Conservation (phyloP, 2,797 vertebrate species). For the Sebastes cheni region DNA sequence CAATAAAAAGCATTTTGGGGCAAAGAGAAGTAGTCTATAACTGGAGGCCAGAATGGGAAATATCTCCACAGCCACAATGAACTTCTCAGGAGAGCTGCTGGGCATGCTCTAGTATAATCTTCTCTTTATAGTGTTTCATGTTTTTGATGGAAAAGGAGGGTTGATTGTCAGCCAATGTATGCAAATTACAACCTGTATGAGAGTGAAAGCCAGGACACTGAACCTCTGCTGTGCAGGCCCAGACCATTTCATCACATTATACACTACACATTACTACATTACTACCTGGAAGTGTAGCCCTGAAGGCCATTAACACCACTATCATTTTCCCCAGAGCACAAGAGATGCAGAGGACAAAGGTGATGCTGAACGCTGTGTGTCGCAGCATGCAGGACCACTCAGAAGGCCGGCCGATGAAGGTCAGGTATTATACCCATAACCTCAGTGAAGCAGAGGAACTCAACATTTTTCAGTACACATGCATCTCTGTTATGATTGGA, state of each 20-base stretch:
- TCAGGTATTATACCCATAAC: conserved; percentile 65
- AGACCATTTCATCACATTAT: conserved; percentile 74
- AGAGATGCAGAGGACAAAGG: no score
- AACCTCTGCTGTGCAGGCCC: conserved; percentile 75
- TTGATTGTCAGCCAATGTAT: conserved; percentile 34
- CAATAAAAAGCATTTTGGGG: no score
- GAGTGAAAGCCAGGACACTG: conserved; percentile 5
- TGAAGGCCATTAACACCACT: conserved; percentile 54
- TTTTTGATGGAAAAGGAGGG: conserved; percentile 75
- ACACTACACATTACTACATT: conserved; percentile 27
- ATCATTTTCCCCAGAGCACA: conserved; percentile 73
- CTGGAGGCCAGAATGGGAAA: no score
- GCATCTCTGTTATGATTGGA: conserved; percentile 76
- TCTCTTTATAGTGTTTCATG: conserved; percentile 65
- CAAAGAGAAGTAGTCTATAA: no score
- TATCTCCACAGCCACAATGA: no score
- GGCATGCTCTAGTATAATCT: conserved; percentile 74
- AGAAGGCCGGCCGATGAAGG: no score
- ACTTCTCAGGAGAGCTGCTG: no score
- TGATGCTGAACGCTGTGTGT: no score
- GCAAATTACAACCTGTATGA: conserved; percentile 70
- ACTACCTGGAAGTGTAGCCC: conserved; percentile 66
- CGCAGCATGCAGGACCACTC: no score
- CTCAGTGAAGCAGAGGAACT: conserved; percentile 76
- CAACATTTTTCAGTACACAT: conserved; percentile 74